Base-by-base conservation (phyloP, 2,797 vertebrate genomes). In the Anabacerthia variegaticeps region DNA sequence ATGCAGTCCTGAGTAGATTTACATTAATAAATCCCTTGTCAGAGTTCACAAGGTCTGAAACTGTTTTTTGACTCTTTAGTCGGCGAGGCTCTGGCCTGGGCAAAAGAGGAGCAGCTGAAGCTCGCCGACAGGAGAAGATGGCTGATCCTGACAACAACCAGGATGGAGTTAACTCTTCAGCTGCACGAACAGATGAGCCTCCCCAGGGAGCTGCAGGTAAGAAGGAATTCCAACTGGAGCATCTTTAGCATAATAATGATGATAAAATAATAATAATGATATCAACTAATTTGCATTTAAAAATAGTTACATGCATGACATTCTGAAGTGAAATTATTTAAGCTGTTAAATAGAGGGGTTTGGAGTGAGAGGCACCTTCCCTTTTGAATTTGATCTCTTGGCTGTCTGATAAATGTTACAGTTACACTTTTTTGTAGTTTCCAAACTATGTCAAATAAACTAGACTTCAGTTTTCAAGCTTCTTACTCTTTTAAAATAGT, bases 31-130 rank as follows among this genome's bases (percentile, higher is more conserved):
- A n/a, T 62, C 6, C 80, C 26, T 26, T 68, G 21, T 3, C 11
- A 30, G 28, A 51, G 48, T 58, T 86, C 12, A 4, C 58, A 34
- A 72, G 14, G 19, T 69, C 39, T 63, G 48, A 82, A 83, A 77
- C 14, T n/a, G 14, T 28, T 48, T 92, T 74, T 81, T 98, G 46
- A 84, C 39, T 83, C 55, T 87, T 22, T 87, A 99, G 99, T 99
- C 99, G 99, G 98, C 99, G 99, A 98, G 99, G 99, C 99, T 99
- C 99, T 99, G 99, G 99, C 99, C 99, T 99, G 98, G 99, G 99
- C 98, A 99, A 99, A 98, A 99, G 99, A 98, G 99, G 99, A 98
- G 98, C 99, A 98, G 99, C 99, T 98, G 99, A 99, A 98, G 98
- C 99, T 98, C 99, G 99, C 98, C 99, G 99, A 98, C 99, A 99